Evolutionary conservation across 2,888 invertebrate genomes (phyloP), one percentile per base, ranked within the genome.

Genomic region (Timema podura): DNA sequence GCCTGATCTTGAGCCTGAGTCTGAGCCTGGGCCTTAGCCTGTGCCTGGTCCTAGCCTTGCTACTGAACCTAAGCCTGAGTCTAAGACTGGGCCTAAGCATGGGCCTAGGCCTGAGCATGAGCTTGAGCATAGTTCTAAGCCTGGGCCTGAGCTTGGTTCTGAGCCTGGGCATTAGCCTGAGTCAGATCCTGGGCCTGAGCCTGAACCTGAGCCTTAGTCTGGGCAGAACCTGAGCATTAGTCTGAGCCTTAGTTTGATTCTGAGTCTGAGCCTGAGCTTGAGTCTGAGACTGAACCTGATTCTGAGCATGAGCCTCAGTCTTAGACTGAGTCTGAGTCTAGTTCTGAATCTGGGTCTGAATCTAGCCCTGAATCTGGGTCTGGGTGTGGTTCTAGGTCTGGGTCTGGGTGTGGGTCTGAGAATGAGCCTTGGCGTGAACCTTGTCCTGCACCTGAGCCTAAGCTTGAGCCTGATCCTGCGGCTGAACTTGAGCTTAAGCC

Each of bases 121-220:
- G 47, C 65, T 46, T 65, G 65, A 13, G 45, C 65, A 48, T 66
- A 11, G 11, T 10, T 11, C 51, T 49, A 11, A 49, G 64, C 30
- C 30, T 64, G 64, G 1, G 7, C 5, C 15, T 10, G 15, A 0
- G 64, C 30, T 30, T 16, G 6, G 0, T 0, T 16, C 64, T 64
- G 64, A 0, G 49, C 16, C 75, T 69, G 64, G 45, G 45, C 72
- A 69, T 75, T 75, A 65, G 72, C 72, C 74, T 74, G 72, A 59
- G 73, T 69, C 73, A 75, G 77, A 46, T 67, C 74, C 70, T 76
- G 76, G 49, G 71, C 71, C 67, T 76, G 77, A 49, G 73, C 73
- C 75, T 71, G 57, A 10, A 54, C 59, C n/a, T 71, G 76, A 5
- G 70, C 72, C 65, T 75, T 75, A 64, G 72, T 70, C 68, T 71